Base-by-base conservation (phyloP, 2,797 vertebrate species). In the Halcyon chelicuti region DNA sequence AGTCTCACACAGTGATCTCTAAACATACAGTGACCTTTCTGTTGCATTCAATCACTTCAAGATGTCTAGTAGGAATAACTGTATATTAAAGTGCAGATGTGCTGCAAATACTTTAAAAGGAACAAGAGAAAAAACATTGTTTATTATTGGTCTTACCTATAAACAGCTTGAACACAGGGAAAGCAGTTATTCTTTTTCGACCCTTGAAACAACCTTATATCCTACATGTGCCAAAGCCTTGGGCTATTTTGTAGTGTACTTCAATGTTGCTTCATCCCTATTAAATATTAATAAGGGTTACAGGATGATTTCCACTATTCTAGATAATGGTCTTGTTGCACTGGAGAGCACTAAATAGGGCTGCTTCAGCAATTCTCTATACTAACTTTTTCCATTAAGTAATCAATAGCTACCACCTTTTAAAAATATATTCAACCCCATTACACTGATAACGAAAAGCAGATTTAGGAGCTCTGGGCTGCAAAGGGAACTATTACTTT, bases 401-500 rank as follows among this genome's bases (percentile, higher is more conserved):
- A 97, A 98, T 98, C 98, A 97, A 98, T 98, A 98, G 89, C 95
- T 91, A 97, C 96, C 96, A 97, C 95, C 95, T 98, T 97, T 98
- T 96, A 96, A 98, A 96, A 98, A 98, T 96, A 80, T 96, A 97
- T 98, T 97, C 93, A 97, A 93, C 92, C 91, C 96, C 86, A 92
- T 96, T 97, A 95, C 55, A 95, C 90, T 91, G 96, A 97, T 97
- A 97, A 96, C 76, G 3, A 96, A 96, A 94, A 94, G 92, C 82
- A 96, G 94, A 96, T 96, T 95, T 90, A 93, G 90, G 91, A 88
- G 73, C 55, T 87, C 29, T 71, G 87, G 72, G 92, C 93, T 96
- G 90, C 79, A 91, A 86, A 90, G 66, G 71, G 78, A 95, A 86
- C 88, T 95, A 88, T 96, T 97, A 95, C 96, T 97, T 97, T 93